These are phyloP conservation scores for Cladopsammia gracilis DNA, from an alignment of 64 coral and sea anemone species.

Conservation along the genomic window DNA sequence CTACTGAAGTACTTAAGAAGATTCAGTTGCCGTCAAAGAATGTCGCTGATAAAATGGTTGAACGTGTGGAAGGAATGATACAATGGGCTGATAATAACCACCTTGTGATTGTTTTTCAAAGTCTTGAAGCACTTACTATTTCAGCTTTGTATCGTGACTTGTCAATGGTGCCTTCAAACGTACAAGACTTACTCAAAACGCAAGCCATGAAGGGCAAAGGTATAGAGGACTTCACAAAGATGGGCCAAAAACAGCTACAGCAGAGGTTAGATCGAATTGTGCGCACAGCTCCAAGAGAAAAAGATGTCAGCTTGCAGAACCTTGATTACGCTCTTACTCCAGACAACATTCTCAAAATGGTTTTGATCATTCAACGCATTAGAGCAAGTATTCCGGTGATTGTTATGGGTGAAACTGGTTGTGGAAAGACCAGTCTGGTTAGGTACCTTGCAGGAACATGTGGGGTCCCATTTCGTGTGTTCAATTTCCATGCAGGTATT, in stretches of 20 bases:
- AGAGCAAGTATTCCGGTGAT: slow-evolving; percentile 83
- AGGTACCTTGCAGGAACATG: slow-evolving; percentile 74
- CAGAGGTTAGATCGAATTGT: slow-evolving; percentile 58
- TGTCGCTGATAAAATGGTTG: slow-evolving; percentile 72
- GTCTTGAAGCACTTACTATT: slow-evolving; percentile 68
- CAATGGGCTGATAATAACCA: slow-evolving; percentile 89
- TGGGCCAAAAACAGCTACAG: slow-evolving; percentile 65
- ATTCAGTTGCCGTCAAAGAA: slow-evolving; percentile 31
- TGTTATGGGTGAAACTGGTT: slow-evolving; percentile 86
- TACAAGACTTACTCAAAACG: slow-evolving; percentile 74
- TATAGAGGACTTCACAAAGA: slow-evolving; percentile 44
- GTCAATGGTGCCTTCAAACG: slow-evolving; percentile 52
- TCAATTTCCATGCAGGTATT: slow-evolving; percentile 75
- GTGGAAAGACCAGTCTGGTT: slow-evolving; percentile 79
- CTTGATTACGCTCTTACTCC: slow-evolving; percentile 88
- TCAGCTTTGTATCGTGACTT: slow-evolving; percentile 73
- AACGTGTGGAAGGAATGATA: slow-evolving; percentile 87
- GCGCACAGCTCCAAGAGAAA: slow-evolving; percentile 31
- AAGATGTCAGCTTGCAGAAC: not conserved
- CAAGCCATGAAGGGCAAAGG: slow-evolving; percentile 47
- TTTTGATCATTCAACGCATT: slow-evolving; percentile 88
- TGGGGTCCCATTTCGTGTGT: slow-evolving; percentile 56
- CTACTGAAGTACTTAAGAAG: slow-evolving; percentile 31
- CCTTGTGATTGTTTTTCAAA: slow-evolving; percentile 79
- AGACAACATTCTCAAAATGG: slow-evolving; percentile 96